Base-by-base conservation (phyloP, 2,797 vertebrate species). In the Sebastes flavidus region DNA sequence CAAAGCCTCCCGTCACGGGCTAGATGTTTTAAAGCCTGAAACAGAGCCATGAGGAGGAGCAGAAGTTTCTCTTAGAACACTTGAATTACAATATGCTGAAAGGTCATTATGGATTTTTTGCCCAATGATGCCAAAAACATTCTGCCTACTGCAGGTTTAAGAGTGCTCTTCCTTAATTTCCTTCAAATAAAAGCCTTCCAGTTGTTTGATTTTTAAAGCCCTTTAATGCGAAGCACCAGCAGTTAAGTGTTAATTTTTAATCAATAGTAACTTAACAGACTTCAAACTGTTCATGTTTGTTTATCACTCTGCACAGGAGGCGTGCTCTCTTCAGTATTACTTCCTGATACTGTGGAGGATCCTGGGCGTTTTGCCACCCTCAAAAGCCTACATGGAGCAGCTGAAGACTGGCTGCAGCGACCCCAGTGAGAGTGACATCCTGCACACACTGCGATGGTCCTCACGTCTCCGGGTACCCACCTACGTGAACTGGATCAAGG, bases 251-350 rank as follows among this genome's bases (percentile, higher is more conserved):
- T 24, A 5, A 2, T 13, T 67, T 52, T 65, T 6, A 60, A 71
- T 25, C 27, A 49, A 27, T 7, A 52, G 2, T 72, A 22, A 29
- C 6, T 36, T 6, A 46, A 49, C 10, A n/a, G 9, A 8, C 12
- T 22, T 22, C 6, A 34, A 65, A 68, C 16, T 1, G 3, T 62
- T 16, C 18, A 49, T 77, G 8, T 80, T 46, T 60, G 18, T 65
- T 66, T 79, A 3, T 80, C 14, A 20, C 65, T 11, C 36, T 52
- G 3, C 42, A 25, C 87, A 99, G 99, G 99, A 99, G 96, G 99
- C 99, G 49, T 99, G 99, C 88, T 98, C 98, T 7, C 96, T 99
- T 79, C 99, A 99, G 71, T 99, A 99, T 94, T 98, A 98, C 87
- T 99, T 99, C 90, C 84, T 99, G 90, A 96, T 99, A 49, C 94